These are phyloP conservation scores for Amitus sp. DNA, from an alignment of 2,888 invertebrate genomes.

Conservation along the genomic window DNA sequence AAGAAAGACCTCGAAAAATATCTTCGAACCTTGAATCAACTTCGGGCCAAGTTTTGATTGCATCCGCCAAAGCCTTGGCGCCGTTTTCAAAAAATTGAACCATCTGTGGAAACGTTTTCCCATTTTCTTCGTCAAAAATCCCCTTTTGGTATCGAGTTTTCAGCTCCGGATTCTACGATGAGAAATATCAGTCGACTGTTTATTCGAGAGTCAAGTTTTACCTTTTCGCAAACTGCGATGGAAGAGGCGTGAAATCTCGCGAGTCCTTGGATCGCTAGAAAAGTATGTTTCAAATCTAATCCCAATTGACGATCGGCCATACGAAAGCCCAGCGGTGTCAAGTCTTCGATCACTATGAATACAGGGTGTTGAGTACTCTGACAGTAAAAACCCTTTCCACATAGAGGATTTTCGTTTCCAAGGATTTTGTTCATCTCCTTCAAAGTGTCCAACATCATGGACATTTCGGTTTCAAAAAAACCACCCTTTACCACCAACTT, in stretches of 20 bases:
- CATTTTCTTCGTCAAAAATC: neutral
- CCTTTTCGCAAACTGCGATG: no score
- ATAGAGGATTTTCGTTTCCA: slow-evolving; percentile 39
- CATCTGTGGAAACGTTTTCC: neutral
- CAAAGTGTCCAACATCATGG: slow-evolving; percentile 55
- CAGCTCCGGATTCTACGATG: neutral
- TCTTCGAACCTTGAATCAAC: slow-evolving; percentile 43
- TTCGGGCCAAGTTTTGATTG: slow-evolving; percentile 48
- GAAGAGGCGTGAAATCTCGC: no score
- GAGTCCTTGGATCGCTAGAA: slow-evolving; percentile 49
- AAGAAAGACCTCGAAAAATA: neutral
- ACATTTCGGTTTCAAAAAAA: slow-evolving; percentile 54
- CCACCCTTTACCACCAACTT: slow-evolving; percentile 40
- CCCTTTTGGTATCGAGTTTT: neutral
- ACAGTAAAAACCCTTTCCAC: slow-evolving; percentile 56
- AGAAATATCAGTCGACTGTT: no score
- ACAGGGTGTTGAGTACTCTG: slow-evolving; percentile 55
- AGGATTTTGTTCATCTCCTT: slow-evolving; percentile 54
- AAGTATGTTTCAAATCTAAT: slow-evolving; percentile 68
- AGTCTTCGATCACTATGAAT: slow-evolving; percentile 69
- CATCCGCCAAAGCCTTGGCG: slow-evolving; percentile 32
- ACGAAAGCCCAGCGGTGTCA: slow-evolving; percentile 68
- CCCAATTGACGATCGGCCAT: slow-evolving; percentile 68
- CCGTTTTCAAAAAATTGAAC: neutral
- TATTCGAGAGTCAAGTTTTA: no score